Evolutionary conservation across 2,888 invertebrate species (phyloP).

Genomic region (Parnassius glacialis): DNA sequence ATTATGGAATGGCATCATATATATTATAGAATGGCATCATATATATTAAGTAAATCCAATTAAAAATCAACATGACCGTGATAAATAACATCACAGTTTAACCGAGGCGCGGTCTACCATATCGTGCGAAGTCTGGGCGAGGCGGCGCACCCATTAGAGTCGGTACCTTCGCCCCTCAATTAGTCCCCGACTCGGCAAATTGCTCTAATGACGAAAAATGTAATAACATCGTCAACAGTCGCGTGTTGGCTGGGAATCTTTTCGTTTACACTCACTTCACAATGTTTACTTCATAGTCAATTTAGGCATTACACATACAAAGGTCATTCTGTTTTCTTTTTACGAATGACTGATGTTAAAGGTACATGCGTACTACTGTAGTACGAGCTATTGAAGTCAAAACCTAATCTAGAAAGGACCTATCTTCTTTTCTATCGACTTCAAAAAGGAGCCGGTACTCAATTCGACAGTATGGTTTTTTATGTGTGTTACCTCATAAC

Average conservation of each 20-base stretch:
- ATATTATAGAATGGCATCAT: neutral
- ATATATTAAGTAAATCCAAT: slow-evolving; percentile 1
- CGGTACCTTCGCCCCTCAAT: slow-evolving; percentile 7
- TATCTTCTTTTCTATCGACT: too few relatives aligned
- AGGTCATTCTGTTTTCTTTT: too few relatives aligned
- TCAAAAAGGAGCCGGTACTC: too few relatives aligned
- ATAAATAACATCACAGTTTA: neutral
- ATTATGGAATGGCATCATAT: neutral
- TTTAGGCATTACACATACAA: neutral
- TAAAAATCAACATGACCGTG: slow-evolving; percentile 1
- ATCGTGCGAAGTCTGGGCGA: slow-evolving; percentile 6
- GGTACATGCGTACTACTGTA: too few relatives aligned
- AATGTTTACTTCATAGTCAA: neutral
- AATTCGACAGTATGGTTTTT: too few relatives aligned
- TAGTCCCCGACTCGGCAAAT: slow-evolving; percentile 15
- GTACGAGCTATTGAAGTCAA: too few relatives aligned
- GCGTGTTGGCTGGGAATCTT: neutral
- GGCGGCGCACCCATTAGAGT: slow-evolving; percentile 6
- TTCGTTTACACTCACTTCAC: neutral
- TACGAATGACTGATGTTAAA: too few relatives aligned
- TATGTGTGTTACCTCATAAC: too few relatives aligned
- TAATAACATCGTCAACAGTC: slow-evolving; percentile 2
- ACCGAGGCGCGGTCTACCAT: slow-evolving; percentile 10
- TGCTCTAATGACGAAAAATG: slow-evolving; percentile 13
- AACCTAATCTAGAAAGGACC: too few relatives aligned